Conservation (phyloP, 1,140 invertebrate species). For the Medauroidea extradentata region DNA sequence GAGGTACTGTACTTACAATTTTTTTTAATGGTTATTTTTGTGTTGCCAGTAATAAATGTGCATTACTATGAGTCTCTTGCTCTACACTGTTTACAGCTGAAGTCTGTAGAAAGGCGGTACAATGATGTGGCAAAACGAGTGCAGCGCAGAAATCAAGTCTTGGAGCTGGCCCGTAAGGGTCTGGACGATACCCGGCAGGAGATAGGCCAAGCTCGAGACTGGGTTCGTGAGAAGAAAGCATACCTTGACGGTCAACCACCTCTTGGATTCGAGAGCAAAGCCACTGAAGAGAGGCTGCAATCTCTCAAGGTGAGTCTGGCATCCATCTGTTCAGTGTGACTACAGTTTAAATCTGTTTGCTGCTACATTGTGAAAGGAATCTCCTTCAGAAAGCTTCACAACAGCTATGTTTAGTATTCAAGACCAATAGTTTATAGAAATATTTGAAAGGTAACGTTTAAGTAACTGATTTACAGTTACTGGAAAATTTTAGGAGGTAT, state of each 20-base stretch:
- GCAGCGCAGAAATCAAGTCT: slow-evolving; percentile 72
- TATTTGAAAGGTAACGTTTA: too few relatives aligned
- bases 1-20: too few relatives aligned
- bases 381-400: too few relatives aligned
- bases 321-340: too few relatives aligned
- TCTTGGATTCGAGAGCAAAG: slow-evolving; percentile 69
- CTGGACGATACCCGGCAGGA: slow-evolving; percentile 70
- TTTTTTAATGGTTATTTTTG: too few relatives aligned
- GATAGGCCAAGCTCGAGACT: slow-evolving; percentile 69
- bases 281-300: slow-evolving; percentile 65
- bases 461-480: too few relatives aligned
- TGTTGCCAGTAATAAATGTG: too few relatives aligned
- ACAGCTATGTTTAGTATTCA: too few relatives aligned
- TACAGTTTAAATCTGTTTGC: too few relatives aligned
- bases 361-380: too few relatives aligned
- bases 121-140: slow-evolving; percentile 79
- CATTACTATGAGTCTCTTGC: slow-evolving; percentile 8
- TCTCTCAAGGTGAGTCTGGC: slow-evolving; percentile 52
- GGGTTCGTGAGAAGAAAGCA: slow-evolving; percentile 71
- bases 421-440: too few relatives aligned
- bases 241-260: slow-evolving; percentile 60
- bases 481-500: too few relatives aligned
- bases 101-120: slow-evolving; percentile 74
- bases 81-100: slow-evolving; percentile 57
- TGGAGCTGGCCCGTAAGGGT: slow-evolving; percentile 74